Evolutionary conservation across 2,888 invertebrate species (phyloP).

Genomic region (Imbricaverruca yamaguchii): DNA sequence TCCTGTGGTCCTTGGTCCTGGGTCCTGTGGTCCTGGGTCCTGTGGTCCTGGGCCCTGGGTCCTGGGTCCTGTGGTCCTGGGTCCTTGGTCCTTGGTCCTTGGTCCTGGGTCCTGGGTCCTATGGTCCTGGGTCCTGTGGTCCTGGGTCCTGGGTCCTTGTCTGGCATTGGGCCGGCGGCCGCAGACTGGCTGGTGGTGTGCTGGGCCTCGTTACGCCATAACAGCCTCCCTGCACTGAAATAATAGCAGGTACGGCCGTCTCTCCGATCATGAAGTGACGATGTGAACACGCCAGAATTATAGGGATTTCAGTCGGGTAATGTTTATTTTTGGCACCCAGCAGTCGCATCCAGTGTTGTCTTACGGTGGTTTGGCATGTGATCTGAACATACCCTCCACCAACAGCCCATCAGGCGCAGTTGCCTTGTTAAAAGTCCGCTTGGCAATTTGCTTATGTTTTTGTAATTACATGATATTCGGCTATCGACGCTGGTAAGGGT

Average conservation of each 20-base stretch:
- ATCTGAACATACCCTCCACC: background rate
- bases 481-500: background rate
- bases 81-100: background rate
- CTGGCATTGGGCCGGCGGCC: background rate
- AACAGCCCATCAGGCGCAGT: background rate
- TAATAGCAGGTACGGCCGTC: background rate
- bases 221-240: background rate
- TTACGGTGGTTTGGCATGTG: background rate
- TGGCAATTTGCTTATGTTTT: background rate
- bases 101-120: too few species aligned
- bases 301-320: background rate
- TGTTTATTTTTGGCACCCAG: background rate
- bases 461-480: background rate
- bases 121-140: too few species aligned
- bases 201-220: background rate
- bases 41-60: too few species aligned
- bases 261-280: background rate
- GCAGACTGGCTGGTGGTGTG: background rate
- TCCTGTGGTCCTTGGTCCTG: too few species aligned
- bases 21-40: too few species aligned
- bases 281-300: conserved; percentile 7
- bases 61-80: background rate
- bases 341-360: background rate
- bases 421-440: background rate
- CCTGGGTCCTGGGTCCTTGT: too few species aligned